Evolutionary conservation across 2,888 invertebrate species (phyloP), one percentile per base, ranked within the genome.

Genomic region (Notodonta ziczac): DNA sequence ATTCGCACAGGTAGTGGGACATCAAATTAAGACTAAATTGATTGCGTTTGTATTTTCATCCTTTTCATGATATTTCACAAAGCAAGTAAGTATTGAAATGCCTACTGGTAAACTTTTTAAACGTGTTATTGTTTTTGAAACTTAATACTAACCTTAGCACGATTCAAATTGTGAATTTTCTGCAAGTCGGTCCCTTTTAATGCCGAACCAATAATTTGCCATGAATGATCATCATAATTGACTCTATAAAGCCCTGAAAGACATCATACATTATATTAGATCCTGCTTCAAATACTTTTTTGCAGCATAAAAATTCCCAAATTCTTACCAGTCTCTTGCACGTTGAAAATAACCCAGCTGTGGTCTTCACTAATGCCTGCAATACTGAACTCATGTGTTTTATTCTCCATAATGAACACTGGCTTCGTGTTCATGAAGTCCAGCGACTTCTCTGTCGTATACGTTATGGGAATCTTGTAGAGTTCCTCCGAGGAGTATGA

Each of bases 201-300:
- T 40, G 91, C 94, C 1, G 81, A 69, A 8, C 85, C 82, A 58
- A 96, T 91, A 4, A 85, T 74, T 1, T 84, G 65, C 96, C 96
- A 96, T 2, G 94, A 88, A 39, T 83, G 77, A 0, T 77, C 72
- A 66, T 96, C 95, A 67, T 97, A 97, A 74, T 95, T 95, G 0
- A 96, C 96, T 74, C 96, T 93, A 72, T 95, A 96, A 57, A 94
- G 94, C 56, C 95, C 96, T 95, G 13, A n/a, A 46, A 46, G 13
- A n/a, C 24, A 24, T 24, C 24, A 35, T 35, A 7, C 0, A 35
- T 7, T 7, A 35, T 12, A 24, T 51, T 10, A 42, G 2, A 42
- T 12, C 9, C 12, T 10, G 10, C 10, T 42, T 10, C 42, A 10
- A 42, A 42, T 42, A 12, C 12, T 42, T 42, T 2, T 42, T 42